A percentile compares a stretch with the other conserved stretches of the same genome.
These are phyloP conservation scores for Sussaba pulchella DNA, from an alignment of 2,888 invertebrate species.

Conservation along the genomic window DNA sequence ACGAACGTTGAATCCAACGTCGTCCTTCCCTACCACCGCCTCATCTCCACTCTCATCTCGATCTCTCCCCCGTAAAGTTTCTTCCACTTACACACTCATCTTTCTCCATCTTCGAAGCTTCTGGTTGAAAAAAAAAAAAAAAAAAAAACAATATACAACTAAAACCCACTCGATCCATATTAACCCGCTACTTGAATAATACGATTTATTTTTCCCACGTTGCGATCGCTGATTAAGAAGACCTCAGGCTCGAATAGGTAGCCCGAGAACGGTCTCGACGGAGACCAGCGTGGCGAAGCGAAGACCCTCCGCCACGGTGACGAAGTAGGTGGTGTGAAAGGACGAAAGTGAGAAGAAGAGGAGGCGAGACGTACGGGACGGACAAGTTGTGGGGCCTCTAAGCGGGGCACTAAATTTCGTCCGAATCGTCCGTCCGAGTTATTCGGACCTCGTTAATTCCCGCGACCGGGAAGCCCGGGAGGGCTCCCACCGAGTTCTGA, in stretches of 20 bases:
- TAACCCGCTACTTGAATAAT: constrained; percentile 81
- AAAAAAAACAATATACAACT: no score
- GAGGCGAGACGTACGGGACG: constrained; percentile 54
- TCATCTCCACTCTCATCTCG: constrained; percentile 60
- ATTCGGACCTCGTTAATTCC: constrained; percentile 81
- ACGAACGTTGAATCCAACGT: constrained; percentile 4
- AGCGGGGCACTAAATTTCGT: constrained; percentile 66
- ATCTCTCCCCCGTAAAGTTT: constrained; percentile 68
- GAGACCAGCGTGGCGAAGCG: constrained; percentile 42
- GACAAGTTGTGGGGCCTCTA: constrained; percentile 63
- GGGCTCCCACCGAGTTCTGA: constrained; percentile 33
- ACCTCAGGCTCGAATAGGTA: constrained; percentile 62
- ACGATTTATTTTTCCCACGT: constrained; percentile 81
- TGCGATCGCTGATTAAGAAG: constrained; percentile 79
- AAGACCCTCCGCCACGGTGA: constrained; percentile 63
- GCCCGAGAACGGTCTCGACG: constrained; percentile 49
- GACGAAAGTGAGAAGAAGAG: constrained; percentile 42
- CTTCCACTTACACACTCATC: constrained; percentile 51
- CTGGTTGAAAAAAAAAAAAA: no score
- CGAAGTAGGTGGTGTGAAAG: constrained; percentile 42
- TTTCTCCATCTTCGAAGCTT: constrained; percentile 29
- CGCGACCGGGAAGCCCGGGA: constrained; percentile 71
- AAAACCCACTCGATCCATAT: constrained; percentile 77
- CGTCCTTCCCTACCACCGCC: constrained; percentile 23
- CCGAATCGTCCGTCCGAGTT: constrained; percentile 73